Conservation (phyloP, 2,888 invertebrate genomes). For the Drosophila picticornis region DNA sequence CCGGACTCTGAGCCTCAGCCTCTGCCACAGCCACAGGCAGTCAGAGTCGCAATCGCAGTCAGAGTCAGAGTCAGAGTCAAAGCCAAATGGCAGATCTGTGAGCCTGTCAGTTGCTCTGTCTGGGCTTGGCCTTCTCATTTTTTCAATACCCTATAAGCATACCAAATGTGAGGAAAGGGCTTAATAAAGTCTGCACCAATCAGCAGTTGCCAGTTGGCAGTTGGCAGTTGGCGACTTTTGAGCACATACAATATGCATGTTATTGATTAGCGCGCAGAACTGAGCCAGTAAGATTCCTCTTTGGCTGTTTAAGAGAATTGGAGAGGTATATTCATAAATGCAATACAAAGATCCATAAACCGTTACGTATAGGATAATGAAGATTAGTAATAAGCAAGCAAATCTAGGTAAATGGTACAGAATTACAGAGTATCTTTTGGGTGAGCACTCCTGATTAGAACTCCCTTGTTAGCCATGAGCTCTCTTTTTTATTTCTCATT, state of each 20-base stretch:
- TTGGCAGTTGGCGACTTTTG: not conserved
- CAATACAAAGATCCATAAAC: not conserved
- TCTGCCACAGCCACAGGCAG: constrained; percentile 6
- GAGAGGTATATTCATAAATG: not conserved
- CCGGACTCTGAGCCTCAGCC: constrained; percentile 11
- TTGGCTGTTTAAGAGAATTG: not conserved
- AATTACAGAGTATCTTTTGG: not conserved
- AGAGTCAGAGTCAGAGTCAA: constrained; percentile 11
- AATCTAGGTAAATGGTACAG: too few species aligned
- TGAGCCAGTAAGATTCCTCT: not conserved
- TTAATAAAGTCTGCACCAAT: not conserved
- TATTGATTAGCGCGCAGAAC: not conserved
- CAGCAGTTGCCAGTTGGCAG: too few species aligned
- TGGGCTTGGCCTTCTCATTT: constrained; percentile 40
- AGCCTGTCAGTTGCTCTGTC: constrained; percentile 55
- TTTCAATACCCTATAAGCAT: not conserved
- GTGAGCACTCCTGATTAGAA: not conserved
- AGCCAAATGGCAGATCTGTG: constrained; percentile 32
- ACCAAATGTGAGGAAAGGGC: not conserved
- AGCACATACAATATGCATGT: not conserved
- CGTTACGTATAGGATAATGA: not conserved
- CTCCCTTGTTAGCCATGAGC: constrained; percentile 24
- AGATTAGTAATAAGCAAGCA: not conserved
- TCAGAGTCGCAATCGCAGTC: constrained; percentile 8
- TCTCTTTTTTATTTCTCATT: constrained; percentile 40